Evolutionary conservation across 2,113 vertebrate genomes (phyloP).

Genomic region (Rhabdornis inornatus): DNA sequence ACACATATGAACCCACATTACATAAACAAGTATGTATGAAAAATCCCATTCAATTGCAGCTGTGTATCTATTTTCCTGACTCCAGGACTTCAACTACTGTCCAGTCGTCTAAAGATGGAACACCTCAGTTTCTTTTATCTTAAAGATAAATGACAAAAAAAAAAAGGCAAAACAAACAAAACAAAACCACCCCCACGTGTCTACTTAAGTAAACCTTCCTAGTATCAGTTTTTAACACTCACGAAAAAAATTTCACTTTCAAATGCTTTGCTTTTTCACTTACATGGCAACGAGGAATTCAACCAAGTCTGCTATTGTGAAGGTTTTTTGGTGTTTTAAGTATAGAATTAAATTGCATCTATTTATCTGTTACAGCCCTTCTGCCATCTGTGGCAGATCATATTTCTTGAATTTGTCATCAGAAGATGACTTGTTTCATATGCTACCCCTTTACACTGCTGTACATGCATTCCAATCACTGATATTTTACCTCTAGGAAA

Average conservation of each 20-base stretch:
- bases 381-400: not conserved
- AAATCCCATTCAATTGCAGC: not conserved
- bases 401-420: slow-evolving; percentile 4
- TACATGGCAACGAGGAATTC: not conserved
- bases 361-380: slow-evolving; percentile 4
- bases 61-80: not conserved
- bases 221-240: not conserved
- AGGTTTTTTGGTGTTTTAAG: not conserved
- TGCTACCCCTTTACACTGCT: not conserved
- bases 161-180: not conserved
- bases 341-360: not conserved
- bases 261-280: not conserved
- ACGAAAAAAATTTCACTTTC: not conserved
- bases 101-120: not conserved
- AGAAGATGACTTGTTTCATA: not conserved
- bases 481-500: slow-evolving; percentile 16
- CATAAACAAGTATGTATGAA: not conserved
- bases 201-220: not conserved
- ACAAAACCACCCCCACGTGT: not conserved
- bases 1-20: not conserved
- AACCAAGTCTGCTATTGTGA: not conserved
- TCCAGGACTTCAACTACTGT: not conserved
- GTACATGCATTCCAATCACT: not conserved
- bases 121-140: not conserved
- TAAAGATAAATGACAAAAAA: not conserved